Evolutionary conservation across 2,797 vertebrate genomes (phyloP).

Genomic region (Rhynchotus rufescens): DNA sequence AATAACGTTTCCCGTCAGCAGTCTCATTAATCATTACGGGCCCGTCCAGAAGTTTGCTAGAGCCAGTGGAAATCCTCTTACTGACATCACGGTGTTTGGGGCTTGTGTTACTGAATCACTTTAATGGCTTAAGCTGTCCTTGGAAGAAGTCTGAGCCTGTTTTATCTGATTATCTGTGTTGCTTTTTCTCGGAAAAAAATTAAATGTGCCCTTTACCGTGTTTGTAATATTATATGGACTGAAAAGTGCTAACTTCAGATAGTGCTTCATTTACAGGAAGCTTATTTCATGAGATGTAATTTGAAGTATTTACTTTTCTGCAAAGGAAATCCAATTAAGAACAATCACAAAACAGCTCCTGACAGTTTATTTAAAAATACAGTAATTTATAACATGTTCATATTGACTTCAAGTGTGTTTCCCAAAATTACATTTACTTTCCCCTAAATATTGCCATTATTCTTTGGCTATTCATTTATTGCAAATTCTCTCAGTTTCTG

Average conservation of each 20-base stretch:
- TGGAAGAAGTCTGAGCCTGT: conserved; percentile 13
- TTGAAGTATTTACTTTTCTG: background rate
- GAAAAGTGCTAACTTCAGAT: background rate
- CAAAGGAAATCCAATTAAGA: background rate
- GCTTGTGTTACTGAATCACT: background rate
- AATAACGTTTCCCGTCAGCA: background rate
- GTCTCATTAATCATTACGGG: background rate
- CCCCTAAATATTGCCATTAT: background rate
- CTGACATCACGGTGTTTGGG: background rate
- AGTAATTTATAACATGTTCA: background rate
- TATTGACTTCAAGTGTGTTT: background rate
- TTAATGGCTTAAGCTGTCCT: background rate
- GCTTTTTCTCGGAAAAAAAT: conserved; percentile 32
- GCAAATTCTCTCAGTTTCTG: background rate
- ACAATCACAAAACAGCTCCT: background rate
- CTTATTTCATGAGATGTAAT: background rate
- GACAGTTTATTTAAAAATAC: background rate
- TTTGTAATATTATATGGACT: background rate
- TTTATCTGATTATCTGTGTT: conserved; percentile 41
- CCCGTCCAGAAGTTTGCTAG: background rate
- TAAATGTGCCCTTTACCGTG: background rate
- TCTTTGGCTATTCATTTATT: conserved; percentile 4
- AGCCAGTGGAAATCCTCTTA: conserved; percentile 7
- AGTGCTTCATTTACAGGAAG: background rate
- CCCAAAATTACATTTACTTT: background rate